phyloP scores from a whole-genome alignment of 2,797 vertebrate genomes.

The Pseudochaenichthys georgianus region DNA sequence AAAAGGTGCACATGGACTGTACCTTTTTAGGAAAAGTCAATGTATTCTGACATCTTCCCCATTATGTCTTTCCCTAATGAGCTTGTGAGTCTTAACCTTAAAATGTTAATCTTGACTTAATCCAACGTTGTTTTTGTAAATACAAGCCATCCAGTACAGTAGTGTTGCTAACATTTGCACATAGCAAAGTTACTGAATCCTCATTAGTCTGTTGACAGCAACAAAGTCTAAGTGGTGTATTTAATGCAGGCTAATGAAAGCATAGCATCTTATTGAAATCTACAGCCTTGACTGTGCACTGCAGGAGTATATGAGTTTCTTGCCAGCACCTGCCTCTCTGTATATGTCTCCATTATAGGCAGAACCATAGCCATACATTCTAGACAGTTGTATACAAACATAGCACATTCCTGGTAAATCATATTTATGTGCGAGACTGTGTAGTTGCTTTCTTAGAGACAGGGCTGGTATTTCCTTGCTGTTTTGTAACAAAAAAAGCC shows the following conservation, averaged over 20 bases:
- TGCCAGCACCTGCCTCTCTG: constrained; percentile 26
- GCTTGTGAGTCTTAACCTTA: not conserved
- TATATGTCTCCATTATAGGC: constrained; percentile 48
- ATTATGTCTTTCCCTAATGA: not conserved
- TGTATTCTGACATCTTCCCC: too few relatives aligned
- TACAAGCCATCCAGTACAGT: not conserved
- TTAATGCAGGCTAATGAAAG: constrained; percentile 43
- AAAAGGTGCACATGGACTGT: not conserved
- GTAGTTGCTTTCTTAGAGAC: constrained; percentile 13
- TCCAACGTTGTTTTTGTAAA: not conserved
- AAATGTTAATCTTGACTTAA: not conserved
- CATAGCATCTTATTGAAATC: constrained; percentile 20
- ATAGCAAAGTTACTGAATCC: constrained; percentile 20
- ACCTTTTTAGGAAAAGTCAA: not conserved
- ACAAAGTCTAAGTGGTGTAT: constrained; percentile 14
- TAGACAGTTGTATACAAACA: constrained; percentile 38
- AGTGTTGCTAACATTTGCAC: not conserved
- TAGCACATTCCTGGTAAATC: constrained; percentile 36
- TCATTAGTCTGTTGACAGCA: constrained; percentile 10
- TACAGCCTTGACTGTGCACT: constrained; percentile 19
- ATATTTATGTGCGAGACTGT: constrained; percentile 28
- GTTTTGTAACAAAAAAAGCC: constrained; percentile 26
- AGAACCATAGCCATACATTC: constrained; percentile 17
- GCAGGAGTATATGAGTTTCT: constrained; percentile 7
- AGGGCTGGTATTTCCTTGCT: constrained; percentile 26